A percentile compares a stretch with the other conserved stretches of the same genome.
Evolutionary conservation across 2,797 vertebrate species (phyloP).

Genomic region (Pipistrellus nathusii): DNA sequence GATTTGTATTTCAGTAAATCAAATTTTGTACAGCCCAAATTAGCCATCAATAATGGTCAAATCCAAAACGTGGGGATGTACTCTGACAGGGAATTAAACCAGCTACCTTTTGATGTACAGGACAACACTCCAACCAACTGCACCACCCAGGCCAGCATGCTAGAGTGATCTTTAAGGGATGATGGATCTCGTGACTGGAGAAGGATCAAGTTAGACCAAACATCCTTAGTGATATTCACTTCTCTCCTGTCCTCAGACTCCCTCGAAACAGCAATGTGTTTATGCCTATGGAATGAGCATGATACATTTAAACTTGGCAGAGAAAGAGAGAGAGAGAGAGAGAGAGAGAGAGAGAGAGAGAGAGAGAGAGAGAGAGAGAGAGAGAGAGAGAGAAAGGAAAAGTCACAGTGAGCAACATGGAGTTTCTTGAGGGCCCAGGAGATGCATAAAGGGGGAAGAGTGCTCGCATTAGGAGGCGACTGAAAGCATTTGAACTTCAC

Average conservation of each 20-base stretch:
- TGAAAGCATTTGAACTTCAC: background rate
- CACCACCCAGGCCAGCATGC: background rate
- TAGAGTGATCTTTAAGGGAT: background rate
- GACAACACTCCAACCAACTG: background rate
- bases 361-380: accelerated
- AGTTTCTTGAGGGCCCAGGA: background rate
- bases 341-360: background rate
- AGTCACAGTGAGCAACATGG: background rate
- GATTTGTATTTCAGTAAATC: background rate
- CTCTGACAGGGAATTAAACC: background rate
- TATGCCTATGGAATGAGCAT: background rate
- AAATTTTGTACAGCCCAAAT: background rate
- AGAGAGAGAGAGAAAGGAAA: background rate
- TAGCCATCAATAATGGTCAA: background rate
- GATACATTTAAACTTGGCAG: background rate
- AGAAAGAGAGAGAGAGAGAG: background rate
- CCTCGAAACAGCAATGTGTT: background rate
- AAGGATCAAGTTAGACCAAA: background rate
- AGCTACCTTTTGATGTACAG: background rate
- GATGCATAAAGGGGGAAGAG: background rate
- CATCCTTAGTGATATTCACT: background rate
- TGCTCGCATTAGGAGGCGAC: background rate
- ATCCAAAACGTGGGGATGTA: background rate
- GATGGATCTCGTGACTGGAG: background rate
- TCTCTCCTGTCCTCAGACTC: background rate